Evolutionary conservation across 2,888 invertebrate species (phyloP), one percentile per base, ranked within the genome.

Genomic region (Bugula neritina): DNA sequence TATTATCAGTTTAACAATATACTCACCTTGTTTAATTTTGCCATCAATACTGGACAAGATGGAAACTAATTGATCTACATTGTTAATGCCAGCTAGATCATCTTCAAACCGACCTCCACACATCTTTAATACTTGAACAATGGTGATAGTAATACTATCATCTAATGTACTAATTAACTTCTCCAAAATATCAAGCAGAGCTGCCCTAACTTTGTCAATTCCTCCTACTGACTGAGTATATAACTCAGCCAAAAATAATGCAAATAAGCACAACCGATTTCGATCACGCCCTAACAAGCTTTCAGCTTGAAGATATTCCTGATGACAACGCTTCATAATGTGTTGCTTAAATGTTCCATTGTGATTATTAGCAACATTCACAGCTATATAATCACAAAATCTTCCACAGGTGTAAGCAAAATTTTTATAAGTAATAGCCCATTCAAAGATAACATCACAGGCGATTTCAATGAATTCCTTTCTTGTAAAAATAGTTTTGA

Each of bases 71-170:
- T 27, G 63, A 31, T 5, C 3, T 5, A 27, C 27, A 25, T 31
- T 31, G 13, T 31, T 5, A 2, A 10, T 31, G 3, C 3, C 34
- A 29, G 63, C 63, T 29, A 63, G 34, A n/a, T 21, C 63, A 63
- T 63, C 63, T 31, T 63, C 63, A 13, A 63, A 63, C 5, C 34
- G 5, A 29, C 31, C 63, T 29, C 63, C 63, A 63, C 29, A 31
- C 63, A 63, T 29, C 63, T 63, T 63, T 31, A 63, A n/a, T 13
- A 63, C 27, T 63, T 63, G 63, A 63, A 21, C 63, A 10, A 63
- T n/a, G 10, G 29, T 2, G 10, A 25, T 31, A 17, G 63, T 13
- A 5, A 63, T 3, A n/a, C 27, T n/a, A 63, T 63, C 34, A 34
- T 63, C n/a, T 31, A 63, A 63, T 17, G 21, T 31, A 25, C 5